Percentiles rank a stretch among this genome's conserved stretches.
phyloP scores from a whole-genome alignment of 1,140 invertebrate species.

The Leptopilina boulardi region DNA sequence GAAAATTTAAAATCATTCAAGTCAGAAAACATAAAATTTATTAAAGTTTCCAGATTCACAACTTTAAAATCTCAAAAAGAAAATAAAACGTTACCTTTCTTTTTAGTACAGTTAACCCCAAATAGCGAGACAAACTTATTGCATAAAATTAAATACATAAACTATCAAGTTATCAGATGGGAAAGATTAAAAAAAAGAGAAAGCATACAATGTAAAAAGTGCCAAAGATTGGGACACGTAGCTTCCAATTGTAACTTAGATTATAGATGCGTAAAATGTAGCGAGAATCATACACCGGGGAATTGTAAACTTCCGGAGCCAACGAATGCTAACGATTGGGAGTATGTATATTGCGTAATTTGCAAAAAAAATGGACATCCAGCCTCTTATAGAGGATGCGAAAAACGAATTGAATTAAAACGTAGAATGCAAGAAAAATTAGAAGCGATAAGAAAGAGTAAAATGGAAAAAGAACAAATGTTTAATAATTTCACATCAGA shows the following conservation, averaged over 20 bases:
- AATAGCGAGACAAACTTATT: constrained; percentile 42
- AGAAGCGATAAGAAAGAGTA: neutral
- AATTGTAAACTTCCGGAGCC: constrained; percentile 33
- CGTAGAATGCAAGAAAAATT: neutral
- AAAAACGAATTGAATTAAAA: neutral
- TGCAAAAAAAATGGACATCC: constrained; percentile 7
- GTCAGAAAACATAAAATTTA: constrained; percentile 33
- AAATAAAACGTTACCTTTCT: constrained; percentile 42
- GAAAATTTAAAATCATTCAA: constrained; percentile 39
- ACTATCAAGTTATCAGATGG: constrained; percentile 42
- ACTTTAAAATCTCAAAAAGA: constrained; percentile 39
- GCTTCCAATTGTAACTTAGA: constrained; percentile 54
- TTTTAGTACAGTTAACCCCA: constrained; percentile 44
- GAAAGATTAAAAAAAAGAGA: constrained; percentile 50
- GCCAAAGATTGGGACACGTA: no score
- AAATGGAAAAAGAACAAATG: neutral
- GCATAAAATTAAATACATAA: constrained; percentile 39
- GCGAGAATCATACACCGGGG: constrained; percentile 30
- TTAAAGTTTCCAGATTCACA: constrained; percentile 44
- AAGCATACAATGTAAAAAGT: constrained; percentile 52
- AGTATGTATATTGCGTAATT: neutral
- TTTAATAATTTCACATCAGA: neutral
- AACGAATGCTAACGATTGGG: neutral
- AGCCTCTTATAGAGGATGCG: constrained; percentile 38
- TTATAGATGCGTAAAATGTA: constrained; percentile 47